A percentile compares a stretch with the other conserved stretches of the same genome.
These are phyloP conservation scores for Rhaphigaster nebulosa DNA, from an alignment of 2,888 invertebrate genomes.

Conservation along the genomic window DNA sequence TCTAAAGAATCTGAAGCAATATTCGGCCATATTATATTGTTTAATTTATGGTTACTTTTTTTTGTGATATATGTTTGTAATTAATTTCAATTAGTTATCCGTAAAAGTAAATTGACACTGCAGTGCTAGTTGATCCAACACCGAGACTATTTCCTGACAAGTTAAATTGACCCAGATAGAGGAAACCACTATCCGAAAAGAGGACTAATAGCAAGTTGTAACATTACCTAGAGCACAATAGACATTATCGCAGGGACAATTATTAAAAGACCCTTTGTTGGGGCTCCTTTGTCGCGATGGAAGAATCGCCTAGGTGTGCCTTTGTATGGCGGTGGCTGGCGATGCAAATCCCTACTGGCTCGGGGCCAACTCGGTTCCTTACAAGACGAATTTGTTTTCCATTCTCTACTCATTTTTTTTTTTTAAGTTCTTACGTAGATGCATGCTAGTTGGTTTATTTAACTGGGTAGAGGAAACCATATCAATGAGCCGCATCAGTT, in stretches of 20 bases:
- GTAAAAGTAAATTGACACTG: too few relatives aligned
- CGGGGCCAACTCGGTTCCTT: not conserved
- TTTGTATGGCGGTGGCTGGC: not conserved
- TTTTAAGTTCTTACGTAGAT: not conserved
- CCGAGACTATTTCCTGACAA: not conserved
- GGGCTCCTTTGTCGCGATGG: not conserved
- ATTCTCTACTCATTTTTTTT: not conserved
- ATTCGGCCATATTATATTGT: too few relatives aligned
- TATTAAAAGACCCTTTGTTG: conserved; percentile 45
- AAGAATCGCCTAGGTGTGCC: conserved; percentile 31
- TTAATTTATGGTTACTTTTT: too few relatives aligned
- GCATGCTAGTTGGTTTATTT: not conserved
- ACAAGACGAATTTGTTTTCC: conserved; percentile 45
- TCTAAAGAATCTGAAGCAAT: too few relatives aligned
- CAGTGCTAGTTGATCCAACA: too few relatives aligned
- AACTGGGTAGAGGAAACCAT: not conserved
- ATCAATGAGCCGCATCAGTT: not conserved
- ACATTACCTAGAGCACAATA: not conserved
- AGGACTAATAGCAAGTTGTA: conserved; percentile 11
- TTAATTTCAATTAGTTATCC: too few relatives aligned
- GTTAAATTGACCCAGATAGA: not conserved
- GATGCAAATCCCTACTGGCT: conserved; percentile 28
- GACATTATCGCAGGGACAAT: conserved; percentile 8
- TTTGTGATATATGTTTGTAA: too few relatives aligned
- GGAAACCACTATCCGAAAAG: not conserved